Conservation (phyloP, 2,888 invertebrate species). For the Ophion ventricosus region DNA sequence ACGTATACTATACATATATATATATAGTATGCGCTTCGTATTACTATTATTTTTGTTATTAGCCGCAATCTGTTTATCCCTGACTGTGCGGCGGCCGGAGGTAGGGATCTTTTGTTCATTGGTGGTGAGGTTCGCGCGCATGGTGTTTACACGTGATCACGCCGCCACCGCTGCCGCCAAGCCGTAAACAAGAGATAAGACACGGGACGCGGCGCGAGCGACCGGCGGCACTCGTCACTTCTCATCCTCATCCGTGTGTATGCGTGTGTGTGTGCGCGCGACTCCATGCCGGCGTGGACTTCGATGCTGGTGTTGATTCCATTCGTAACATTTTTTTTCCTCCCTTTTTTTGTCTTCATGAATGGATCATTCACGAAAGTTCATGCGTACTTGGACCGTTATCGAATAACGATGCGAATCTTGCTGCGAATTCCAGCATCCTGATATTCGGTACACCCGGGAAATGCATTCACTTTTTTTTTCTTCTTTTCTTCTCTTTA, state of each 20-base stretch:
- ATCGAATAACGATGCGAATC: neutral
- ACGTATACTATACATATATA: too few relatives aligned
- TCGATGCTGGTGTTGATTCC: neutral
- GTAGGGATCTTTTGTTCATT: slow-evolving; percentile 45
- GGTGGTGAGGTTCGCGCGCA: slow-evolving; percentile 66
- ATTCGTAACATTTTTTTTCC: neutral
- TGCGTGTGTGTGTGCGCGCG: too few relatives aligned
- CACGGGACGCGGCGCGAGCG: slow-evolving; percentile 62
- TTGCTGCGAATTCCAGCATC: neutral
- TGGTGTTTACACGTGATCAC: slow-evolving; percentile 76
- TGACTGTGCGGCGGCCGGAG: slow-evolving; percentile 69
- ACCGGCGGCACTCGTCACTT: slow-evolving; percentile 18
- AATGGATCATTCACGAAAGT: neutral
- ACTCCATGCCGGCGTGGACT: neutral
- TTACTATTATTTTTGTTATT: slow-evolving; percentile 39
- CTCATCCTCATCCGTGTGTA: too few relatives aligned
- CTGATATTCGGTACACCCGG: neutral
- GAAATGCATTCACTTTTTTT: neutral
- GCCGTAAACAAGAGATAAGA: slow-evolving; percentile 74
- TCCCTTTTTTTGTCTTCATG: neutral
- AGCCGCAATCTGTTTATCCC: slow-evolving; percentile 4
- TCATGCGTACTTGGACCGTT: neutral
- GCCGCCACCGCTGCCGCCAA: slow-evolving; percentile 5
- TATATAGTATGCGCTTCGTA: slow-evolving; percentile 32
- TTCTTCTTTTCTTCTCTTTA: neutral